Conservation (phyloP, 2,888 invertebrate genomes). For the Napeogenes inachia region DNA sequence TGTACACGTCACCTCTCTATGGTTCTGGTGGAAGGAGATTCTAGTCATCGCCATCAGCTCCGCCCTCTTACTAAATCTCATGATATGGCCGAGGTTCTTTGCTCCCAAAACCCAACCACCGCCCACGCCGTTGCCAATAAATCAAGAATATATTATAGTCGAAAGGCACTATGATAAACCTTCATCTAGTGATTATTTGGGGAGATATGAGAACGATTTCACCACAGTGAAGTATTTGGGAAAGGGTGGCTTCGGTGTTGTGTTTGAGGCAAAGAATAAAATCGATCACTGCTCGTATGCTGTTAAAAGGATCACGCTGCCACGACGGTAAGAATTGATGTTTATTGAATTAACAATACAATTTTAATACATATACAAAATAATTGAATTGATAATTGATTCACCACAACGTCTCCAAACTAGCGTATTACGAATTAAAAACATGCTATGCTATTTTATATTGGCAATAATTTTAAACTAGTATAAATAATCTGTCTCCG, state of each 20-base stretch:
- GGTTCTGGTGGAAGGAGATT: constrained; percentile 91
- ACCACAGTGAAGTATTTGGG: constrained; percentile 88
- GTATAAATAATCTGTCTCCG: too few relatives aligned
- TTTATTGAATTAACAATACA: constrained; percentile 5
- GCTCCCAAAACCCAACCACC: constrained; percentile 46
- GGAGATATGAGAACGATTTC: constrained; percentile 90
- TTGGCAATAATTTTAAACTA: too few relatives aligned
- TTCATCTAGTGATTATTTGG: constrained; percentile 61
- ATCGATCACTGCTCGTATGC: constrained; percentile 97
- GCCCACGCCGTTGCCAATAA: constrained; percentile 45
- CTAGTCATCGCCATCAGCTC: constrained; percentile 84
- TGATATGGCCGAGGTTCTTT: constrained; percentile 77
- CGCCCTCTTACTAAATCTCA: constrained; percentile 82
- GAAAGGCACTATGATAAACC: constrained; percentile 53
- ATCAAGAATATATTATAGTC: constrained; percentile 58
- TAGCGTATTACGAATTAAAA: too few relatives aligned
- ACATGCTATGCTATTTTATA: too few relatives aligned
- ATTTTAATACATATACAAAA: neutral
- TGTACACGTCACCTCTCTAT: constrained; percentile 84
- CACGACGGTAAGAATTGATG: constrained; percentile 78
- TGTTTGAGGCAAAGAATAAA: constrained; percentile 95
- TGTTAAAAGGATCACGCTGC: constrained; percentile 93
- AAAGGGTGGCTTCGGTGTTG: constrained; percentile 96
- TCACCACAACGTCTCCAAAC: too few relatives aligned
- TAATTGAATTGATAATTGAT: neutral